Base-by-base conservation (phyloP, 2,888 invertebrate species). In the Cephalotes varians region DNA sequence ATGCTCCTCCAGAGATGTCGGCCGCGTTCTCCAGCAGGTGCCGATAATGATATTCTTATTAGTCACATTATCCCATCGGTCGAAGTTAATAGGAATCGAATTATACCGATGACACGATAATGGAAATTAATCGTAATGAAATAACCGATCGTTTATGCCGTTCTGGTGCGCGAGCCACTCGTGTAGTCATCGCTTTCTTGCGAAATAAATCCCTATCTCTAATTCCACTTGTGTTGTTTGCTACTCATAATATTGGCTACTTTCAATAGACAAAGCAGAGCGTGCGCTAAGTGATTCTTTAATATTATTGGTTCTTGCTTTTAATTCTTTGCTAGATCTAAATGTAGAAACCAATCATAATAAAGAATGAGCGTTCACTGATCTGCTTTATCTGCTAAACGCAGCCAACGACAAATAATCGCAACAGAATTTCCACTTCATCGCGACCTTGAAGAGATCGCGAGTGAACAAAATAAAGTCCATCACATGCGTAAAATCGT, bases 21-120 rank as follows among this genome's bases (percentile, higher is more conserved):
- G 44, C 15, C 62, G 7, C 21, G 37, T 72, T 47, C 54, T 4
- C 54, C 65, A 67, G 54, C 58, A 56, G 47, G 81, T 80, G 73
- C 34, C 51, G 40, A 25, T 85, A 85, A 86, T 86, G 62, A 21
- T 49, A 79, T 82, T 85, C 76, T 81, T 82, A 85, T 86, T 79
- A 81, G 56, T 40, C 51, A 65, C 72, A 64, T 69, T 73, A 58
- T 73, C 76, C 49, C 62, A 40, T 40, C 65, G 54, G 51, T 62
- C 28, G 69, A n/a, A 25, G 73, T 47, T 77, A 77, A 82, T 82
- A 77, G 77, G 37, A 54, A 72, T 84, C 58, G 40, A 76, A 62
- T 69, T 58, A 73, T 60, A 54, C 25, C 67, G 84, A 72, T 72
- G 64, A 34, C 9, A 40, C 71, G 76, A 21, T 77, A 82, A 84